Percentiles rank a stretch among this genome's conserved stretches.
Evolutionary conservation across 1,140 invertebrate genomes (phyloP).

Genomic region (Meloidogyne chitwoodi): DNA sequence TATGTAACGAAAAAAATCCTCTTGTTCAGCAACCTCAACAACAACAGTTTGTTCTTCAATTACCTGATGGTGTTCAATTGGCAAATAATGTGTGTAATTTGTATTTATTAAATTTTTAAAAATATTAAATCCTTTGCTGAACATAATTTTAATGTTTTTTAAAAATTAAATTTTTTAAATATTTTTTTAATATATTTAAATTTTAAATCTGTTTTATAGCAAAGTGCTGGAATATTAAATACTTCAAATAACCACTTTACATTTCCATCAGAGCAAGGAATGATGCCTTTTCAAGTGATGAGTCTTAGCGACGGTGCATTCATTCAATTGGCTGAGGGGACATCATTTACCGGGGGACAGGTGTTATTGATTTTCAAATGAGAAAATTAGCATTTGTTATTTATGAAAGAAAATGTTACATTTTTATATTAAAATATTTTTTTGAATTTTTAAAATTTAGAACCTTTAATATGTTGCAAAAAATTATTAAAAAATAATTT

Average conservation of each 20-base stretch:
- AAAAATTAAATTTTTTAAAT: not conserved
- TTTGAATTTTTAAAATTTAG: no score
- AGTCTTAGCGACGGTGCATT: constrained; percentile 26
- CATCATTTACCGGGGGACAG: not conserved
- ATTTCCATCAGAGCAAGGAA: not conserved
- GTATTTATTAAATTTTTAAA: no score
- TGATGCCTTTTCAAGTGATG: constrained; percentile 27
- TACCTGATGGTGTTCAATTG: not conserved
- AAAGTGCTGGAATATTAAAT: not conserved
- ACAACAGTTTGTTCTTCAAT: constrained; percentile 12
- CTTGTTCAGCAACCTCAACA: not conserved
- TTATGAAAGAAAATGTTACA: not conserved
- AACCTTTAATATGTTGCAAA: no score
- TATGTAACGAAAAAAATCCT: not conserved
- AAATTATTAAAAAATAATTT: no score
- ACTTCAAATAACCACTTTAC: not conserved
- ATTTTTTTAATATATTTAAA: not conserved
- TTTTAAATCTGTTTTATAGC: not conserved
- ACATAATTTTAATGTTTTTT: no score
- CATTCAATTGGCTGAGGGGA: constrained; percentile 3
- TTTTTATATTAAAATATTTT: not conserved
- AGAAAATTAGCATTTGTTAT: not conserved
- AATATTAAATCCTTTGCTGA: no score
- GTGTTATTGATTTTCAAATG: not conserved
- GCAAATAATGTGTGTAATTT: constrained; percentile 5